Base-by-base conservation (phyloP, 2,888 invertebrate genomes). In the Norana najaformis region DNA sequence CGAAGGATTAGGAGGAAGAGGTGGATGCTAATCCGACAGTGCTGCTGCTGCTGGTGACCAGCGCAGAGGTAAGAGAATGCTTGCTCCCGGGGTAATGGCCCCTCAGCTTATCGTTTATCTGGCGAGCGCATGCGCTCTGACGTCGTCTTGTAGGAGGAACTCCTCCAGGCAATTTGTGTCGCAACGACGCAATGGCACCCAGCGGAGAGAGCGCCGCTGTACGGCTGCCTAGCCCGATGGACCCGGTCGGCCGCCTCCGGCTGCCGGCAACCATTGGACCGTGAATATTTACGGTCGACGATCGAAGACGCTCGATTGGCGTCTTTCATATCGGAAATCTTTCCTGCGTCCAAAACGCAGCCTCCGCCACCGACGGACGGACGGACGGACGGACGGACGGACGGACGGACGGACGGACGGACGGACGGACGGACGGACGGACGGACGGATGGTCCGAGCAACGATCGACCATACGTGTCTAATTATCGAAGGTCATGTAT, bases 261-360 rank as follows among this genome's bases (percentile, higher is more conserved):
- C 30, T 8, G 30, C n/a, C 69, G n/a, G 30, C 8, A 69, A n/a
- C 69, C 69, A 69, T n/a, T 69, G 69, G 69, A 69, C 69, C 69
- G 69, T 69, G 69, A 30, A 69, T 69, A 47, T 69, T 69, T 69
- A 69, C 69, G 69, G 69, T 69, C n/a, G 69, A 69, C 69, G 69
- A 69, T 69, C 69, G 69, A 69, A 69, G 69, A 69, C 69, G 69
- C 6, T 69, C 69, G 69, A 69, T 53, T 69, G 69, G n/a, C 69
- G 69, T n/a, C 69, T 69, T 69, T 69, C 69, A 69, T 69, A 69
- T 69, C 69, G 69, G 69, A 69, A 69, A 69, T 69, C 69, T 69
- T 69, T 69, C 69, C 69, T n/a, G 30, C 69, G 8, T 30, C n/a
- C 69, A n/a, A 30, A 4, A 8, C 69, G 11, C n/a, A 30, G 30